Percentiles rank a stretch among this genome's conserved stretches.
Conservation (phyloP, 2,797 vertebrate genomes). For the Pseudochaenichthys georgianus region DNA sequence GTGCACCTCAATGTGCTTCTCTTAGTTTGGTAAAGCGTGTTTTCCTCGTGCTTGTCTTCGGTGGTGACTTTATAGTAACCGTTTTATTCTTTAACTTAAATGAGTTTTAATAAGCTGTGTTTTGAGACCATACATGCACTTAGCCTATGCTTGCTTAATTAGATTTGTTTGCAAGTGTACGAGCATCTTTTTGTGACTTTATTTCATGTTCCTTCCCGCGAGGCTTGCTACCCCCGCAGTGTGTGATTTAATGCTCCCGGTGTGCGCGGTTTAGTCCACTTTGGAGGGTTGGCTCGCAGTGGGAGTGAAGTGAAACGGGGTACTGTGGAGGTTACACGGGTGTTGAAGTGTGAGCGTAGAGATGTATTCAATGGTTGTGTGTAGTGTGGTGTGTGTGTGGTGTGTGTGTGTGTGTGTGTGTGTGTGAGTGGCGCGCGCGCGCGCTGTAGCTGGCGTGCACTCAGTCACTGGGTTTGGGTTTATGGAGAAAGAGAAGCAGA, state of each 20-base stretch:
- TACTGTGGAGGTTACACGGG: constrained; percentile 28
- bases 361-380: constrained; percentile 30
- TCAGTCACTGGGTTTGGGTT: constrained; percentile 9
- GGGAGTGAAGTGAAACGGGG: constrained; percentile 34
- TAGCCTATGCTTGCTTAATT: too few relatives aligned
- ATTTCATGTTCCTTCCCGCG: not conserved
- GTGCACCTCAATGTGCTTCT: not conserved
- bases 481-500: constrained; percentile 23
- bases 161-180: not conserved
- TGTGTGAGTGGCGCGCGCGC: too few relatives aligned
- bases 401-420: constrained; percentile 13
- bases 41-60: not conserved
- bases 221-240: not conserved
- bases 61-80: constrained; percentile 20
- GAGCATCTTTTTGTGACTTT: constrained; percentile 6
- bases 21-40: not conserved
- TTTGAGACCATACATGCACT: not conserved
- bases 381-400: too few relatives aligned
- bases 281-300: constrained; percentile 12
- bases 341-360: constrained; percentile 42
- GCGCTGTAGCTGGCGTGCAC: constrained; percentile 10
- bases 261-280: constrained; percentile 21
- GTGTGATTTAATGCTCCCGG: constrained; percentile 1
- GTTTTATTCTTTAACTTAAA: not conserved
- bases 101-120: not conserved